Evolutionary conservation across 2,113 vertebrate species (phyloP), one percentile per base, ranked within the genome.

Genomic region (Furnarius figulus): DNA sequence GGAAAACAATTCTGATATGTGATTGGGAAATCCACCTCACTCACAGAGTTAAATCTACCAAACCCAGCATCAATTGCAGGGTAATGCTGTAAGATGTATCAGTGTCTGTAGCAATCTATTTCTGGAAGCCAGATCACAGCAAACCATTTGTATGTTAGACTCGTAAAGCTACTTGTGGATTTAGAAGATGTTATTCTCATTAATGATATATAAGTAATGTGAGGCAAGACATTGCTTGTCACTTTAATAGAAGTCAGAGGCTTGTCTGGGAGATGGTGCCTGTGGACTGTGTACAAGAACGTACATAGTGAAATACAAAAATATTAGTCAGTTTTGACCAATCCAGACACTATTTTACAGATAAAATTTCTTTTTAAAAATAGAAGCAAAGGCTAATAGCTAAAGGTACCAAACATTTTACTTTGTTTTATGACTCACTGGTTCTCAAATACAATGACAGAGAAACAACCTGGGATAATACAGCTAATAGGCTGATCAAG

Each of bases 71-170:
- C 6, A 7, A 93, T 94, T 87, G 93, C 94, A 97, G 75, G 58
- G 86, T 97, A 97, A 96, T 96, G 93, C 61, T 73, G 80, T 91
- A 97, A 97, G 96, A 96, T 87, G 89, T 95, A 94, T 93, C 94
- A 77, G 52, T 89, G 84, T 91, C 89, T 94, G 93, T 85, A 96
- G 65, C 71, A 94, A 87, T 92, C 85, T 97, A 93, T 97, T 98
- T 98, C 85, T 96, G 97, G 94, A 97, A 98, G 96, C 80, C 81
- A 72, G 93, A 96, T 96, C 94, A 89, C 92, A 96, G 95, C 89
- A 97, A 97, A 89, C 87, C 96, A 96, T 97, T 97, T 95, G 63
- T 94, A 95, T 96, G 93, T 91, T 91, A 96, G 95, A 81, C 84
- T 96, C 94, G 93, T 89, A 73, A 93, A 96, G 52, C 79, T 95